A percentile compares a stretch with the other conserved stretches of the same genome.
Conservation (phyloP, 2,888 invertebrate species). For the Nezara viridula region DNA sequence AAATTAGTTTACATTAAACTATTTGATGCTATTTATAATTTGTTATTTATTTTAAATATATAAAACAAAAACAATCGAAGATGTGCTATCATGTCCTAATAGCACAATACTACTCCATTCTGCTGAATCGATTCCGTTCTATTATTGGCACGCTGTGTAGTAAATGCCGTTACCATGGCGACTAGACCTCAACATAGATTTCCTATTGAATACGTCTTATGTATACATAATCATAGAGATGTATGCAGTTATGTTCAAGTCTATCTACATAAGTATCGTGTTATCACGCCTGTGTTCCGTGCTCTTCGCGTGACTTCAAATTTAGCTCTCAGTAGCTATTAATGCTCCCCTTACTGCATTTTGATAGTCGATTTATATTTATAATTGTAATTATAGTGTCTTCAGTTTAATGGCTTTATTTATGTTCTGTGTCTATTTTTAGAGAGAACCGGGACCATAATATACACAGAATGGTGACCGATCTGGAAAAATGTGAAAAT, state of each 20-base stretch:
- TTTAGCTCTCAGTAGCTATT: background rate
- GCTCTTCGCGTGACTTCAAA: background rate
- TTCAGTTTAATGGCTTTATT: too few species aligned
- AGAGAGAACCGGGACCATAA: too few species aligned
- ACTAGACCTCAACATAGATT: background rate
- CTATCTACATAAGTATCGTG: background rate
- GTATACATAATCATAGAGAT: background rate
- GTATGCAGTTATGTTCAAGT: background rate
- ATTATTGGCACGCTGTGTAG: background rate
- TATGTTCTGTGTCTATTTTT: too few species aligned
- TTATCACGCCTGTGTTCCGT: background rate
- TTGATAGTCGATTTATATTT: too few species aligned
- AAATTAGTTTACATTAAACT: too few species aligned
- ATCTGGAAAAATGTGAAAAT: too few species aligned
- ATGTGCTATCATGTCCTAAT: too few species aligned
- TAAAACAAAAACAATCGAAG: too few species aligned
- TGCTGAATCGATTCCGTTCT: background rate
- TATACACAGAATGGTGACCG: too few species aligned
- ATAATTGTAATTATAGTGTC: too few species aligned
- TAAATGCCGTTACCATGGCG: background rate
- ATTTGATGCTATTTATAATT: too few species aligned
- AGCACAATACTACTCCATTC: background rate
- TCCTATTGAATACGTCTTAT: background rate
- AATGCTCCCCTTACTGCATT: background rate
- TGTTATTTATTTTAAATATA: too few species aligned